A percentile compares a stretch with the other conserved stretches of the same genome.
Conservation (phyloP, 2,797 vertebrate species). For the Cyprinodon diabolis region DNA sequence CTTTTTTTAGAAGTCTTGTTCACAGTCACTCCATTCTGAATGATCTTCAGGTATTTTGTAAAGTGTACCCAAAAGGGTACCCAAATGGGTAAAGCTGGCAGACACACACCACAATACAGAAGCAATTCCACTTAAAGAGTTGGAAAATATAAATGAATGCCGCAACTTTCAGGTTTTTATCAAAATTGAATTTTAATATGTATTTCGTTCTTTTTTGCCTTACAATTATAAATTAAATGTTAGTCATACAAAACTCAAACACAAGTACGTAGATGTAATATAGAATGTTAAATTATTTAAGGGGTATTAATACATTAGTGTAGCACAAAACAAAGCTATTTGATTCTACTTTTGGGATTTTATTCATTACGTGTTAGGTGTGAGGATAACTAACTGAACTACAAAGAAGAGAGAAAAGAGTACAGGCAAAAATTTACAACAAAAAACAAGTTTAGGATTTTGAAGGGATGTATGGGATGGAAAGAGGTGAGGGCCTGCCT, state of each 20-base stretch:
- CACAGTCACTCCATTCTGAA: neutral
- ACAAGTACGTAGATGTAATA: no score
- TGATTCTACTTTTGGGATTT: no score
- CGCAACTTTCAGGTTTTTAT: no score
- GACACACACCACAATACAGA: neutral
- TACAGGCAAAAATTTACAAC: neutral
- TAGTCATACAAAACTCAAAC: no score
- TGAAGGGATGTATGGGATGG: neutral
- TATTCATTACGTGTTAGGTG: neutral
- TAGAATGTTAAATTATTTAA: no score
- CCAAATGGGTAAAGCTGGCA: neutral
- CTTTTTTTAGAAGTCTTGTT: neutral
- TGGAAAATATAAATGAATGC: no score
- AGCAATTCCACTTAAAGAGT: neutral
- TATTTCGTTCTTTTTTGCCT: no score
- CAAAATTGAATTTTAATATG: no score
- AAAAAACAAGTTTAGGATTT: constrained; percentile 1
- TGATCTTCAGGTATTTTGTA: neutral
- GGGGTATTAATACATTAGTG: no score
- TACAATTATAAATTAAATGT: no score
- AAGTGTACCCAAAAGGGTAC: no score
- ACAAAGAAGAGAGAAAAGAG: neutral
- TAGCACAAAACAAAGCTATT: no score
- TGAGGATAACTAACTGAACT: neutral
- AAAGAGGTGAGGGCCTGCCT: constrained; percentile 21